A percentile compares a stretch with the other conserved stretches of the same genome.
Conservation (phyloP, 2,113 vertebrate genomes). For the Erythrolamprus reginae region DNA sequence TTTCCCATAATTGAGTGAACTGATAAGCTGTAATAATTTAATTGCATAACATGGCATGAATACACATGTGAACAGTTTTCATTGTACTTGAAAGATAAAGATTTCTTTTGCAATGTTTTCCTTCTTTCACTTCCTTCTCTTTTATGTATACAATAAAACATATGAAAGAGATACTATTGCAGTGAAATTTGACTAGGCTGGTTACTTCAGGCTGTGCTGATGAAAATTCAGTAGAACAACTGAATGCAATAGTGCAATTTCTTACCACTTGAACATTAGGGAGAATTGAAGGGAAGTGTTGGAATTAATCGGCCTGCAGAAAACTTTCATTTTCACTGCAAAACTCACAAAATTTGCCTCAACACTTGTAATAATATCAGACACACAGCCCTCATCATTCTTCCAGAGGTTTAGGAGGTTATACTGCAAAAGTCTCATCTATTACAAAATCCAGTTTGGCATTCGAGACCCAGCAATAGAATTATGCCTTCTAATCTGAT, state of each 20-base stretch:
- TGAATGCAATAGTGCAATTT: neutral
- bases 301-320: neutral
- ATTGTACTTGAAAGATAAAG: neutral
- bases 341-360: neutral
- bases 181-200: neutral
- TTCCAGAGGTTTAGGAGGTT: neutral
- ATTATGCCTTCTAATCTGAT: neutral
- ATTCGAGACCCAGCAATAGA: neutral
- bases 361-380: neutral
- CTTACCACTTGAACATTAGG: neutral
- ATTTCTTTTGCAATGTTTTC: neutral
- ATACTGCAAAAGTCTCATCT: neutral
- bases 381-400: neutral
- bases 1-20: neutral
- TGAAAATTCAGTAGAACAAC: neutral
- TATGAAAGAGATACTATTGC: neutral
- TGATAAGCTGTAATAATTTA: neutral
- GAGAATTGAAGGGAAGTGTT: neutral
- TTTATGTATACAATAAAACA: neutral
- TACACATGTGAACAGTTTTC: neutral
- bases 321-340: neutral
- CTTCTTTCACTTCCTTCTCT: neutral
- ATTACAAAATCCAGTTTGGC: neutral
- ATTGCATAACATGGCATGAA: neutral
- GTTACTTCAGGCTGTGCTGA: neutral